These are phyloP conservation scores for Drosophila quadrilineata DNA, from an alignment of 1,140 invertebrate genomes.

Conservation along the genomic window DNA sequence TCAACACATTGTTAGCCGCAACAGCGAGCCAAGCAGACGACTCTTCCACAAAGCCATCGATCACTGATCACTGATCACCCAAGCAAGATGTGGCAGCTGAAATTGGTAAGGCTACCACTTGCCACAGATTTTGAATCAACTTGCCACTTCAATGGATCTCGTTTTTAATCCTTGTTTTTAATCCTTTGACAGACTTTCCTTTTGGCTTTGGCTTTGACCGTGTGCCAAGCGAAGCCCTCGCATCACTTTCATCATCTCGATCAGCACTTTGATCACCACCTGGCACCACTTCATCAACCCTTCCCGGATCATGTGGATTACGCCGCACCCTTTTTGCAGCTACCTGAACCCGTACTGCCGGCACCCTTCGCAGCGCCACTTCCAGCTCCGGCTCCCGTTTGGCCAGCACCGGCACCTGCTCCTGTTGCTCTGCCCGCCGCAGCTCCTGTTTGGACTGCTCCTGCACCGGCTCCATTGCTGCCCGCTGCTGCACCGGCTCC, in stretches of 20 bases:
- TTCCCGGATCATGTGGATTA: conserved; percentile 53
- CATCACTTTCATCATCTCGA: conserved; percentile 45
- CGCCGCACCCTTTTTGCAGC: conserved; percentile 25
- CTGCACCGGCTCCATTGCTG: conserved; percentile 26
- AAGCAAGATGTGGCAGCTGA: conserved; percentile 64
- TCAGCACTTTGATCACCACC: conserved; percentile 47
- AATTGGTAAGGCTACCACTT: conserved; percentile 44
- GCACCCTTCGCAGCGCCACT: conserved; percentile 37
- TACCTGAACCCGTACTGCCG: too few relatives aligned
- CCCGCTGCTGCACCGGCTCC: conserved; percentile 30
- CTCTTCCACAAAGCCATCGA: not conserved
- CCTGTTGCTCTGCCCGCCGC: conserved; percentile 10
- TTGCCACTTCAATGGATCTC: not conserved
- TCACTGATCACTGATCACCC: too few relatives aligned
- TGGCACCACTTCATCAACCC: too few relatives aligned
- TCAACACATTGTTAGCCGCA: conserved; percentile 17
- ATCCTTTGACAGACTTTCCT: conserved; percentile 22
- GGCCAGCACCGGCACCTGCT: conserved; percentile 20
- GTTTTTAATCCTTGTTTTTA: not conserved
- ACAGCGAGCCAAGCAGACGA: conserved; percentile 18
- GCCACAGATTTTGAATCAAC: not conserved
- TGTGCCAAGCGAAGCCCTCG: conserved; percentile 57
- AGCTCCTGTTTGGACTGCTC: conserved; percentile 31
- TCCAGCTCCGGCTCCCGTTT: conserved; percentile 24
- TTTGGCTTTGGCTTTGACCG: conserved; percentile 30